These are phyloP conservation scores for Hemistola chrysoprasaria DNA, from an alignment of 2,888 invertebrate genomes.

Conservation along the genomic window DNA sequence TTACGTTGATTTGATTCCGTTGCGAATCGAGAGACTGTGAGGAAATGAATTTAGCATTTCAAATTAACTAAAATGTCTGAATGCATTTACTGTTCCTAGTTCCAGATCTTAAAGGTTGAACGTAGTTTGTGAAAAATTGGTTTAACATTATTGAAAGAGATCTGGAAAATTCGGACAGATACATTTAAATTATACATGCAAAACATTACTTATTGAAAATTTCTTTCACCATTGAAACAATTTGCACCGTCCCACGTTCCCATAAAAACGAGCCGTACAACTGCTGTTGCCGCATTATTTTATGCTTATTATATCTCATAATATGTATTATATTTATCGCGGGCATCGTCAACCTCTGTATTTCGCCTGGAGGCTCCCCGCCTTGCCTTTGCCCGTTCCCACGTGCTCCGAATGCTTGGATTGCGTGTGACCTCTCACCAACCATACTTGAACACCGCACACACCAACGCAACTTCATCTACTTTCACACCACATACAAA, in stretches of 20 bases:
- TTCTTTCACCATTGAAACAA: conserved; percentile 20
- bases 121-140: neutral
- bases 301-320: conserved; percentile 8
- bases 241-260: conserved; percentile 36
- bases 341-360: conserved; percentile 76
- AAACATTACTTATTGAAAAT: no score
- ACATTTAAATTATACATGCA: no score
- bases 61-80: no score
- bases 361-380: conserved; percentile 69
- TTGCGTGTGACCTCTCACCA: conserved; percentile 77
- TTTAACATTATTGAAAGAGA: no score
- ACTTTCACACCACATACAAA: conserved; percentile 39
- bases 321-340: conserved; percentile 62
- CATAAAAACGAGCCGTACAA: conserved; percentile 56
- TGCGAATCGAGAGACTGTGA: conserved; percentile 1
- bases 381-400: conserved; percentile 69
- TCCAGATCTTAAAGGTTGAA: no score
- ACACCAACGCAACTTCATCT: conserved; percentile 50
- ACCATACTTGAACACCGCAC: conserved; percentile 55
- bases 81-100: no score
- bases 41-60: no score
- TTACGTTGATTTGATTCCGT: conserved; percentile 4
- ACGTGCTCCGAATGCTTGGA: conserved; percentile 79
- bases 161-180: no score
- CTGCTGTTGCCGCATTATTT: conserved; percentile 66